These are phyloP conservation scores for Acleris holmiana DNA, from an alignment of 2,888 invertebrate genomes.

Conservation along the genomic window DNA sequence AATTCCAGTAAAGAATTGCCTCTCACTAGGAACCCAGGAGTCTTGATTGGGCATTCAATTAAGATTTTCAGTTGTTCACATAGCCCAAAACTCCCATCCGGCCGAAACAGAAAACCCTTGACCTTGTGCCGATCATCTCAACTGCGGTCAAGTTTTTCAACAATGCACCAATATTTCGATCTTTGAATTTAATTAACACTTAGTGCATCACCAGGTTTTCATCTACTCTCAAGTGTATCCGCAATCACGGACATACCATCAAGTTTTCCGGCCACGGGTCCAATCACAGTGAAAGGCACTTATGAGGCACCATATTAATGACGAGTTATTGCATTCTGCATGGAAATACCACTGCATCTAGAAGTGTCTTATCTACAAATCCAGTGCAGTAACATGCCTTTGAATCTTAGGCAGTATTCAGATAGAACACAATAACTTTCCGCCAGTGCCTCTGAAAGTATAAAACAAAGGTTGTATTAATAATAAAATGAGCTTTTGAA, in stretches of 20 bases:
- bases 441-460: conserved; percentile 95
- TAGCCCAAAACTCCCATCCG: conserved; percentile 80
- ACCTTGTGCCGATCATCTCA: conserved; percentile 76
- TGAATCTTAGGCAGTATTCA: conserved; percentile 75
- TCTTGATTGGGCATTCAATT: conserved; percentile 69
- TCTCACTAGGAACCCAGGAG: conserved; percentile 84
- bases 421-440: conserved; percentile 87
- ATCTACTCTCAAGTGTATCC: conserved; percentile 81
- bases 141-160: conserved; percentile 83
- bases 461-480: conserved; percentile 76
- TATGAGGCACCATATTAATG: conserved; percentile 81
- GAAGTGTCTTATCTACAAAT: conserved; percentile 69
- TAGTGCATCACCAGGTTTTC: conserved; percentile 84
- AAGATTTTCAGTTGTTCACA: conserved; percentile 49
- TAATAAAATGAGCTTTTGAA: conserved; percentile 30
- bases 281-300: conserved; percentile 82
- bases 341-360: conserved; percentile 69
- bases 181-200: conserved; percentile 43
- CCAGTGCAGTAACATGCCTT: conserved; percentile 79
- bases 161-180: conserved; percentile 68
- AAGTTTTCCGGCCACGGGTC: conserved; percentile 84
- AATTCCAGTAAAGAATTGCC: conserved; percentile 73
- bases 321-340: conserved; percentile 85
- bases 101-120: conserved; percentile 84
- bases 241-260: conserved; percentile 80